phyloP scores from a whole-genome alignment of 2,888 invertebrate species.

The Cyrtodaria siliqua region DNA sequence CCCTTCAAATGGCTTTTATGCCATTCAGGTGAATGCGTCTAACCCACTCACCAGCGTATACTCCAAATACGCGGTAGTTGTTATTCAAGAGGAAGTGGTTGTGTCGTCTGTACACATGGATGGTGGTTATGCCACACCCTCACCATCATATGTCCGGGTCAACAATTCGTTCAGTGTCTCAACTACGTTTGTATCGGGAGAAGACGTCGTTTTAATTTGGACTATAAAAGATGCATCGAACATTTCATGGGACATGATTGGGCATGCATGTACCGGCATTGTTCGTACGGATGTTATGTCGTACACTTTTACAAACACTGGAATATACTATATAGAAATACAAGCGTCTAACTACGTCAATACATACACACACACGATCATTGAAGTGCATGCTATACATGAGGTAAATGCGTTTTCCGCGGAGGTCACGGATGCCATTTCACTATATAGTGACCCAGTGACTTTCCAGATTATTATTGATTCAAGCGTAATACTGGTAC shows the following conservation, averaged over 20 bases:
- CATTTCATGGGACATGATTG: no score
- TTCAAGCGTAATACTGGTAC: no score
- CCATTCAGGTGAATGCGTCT: constrained; percentile 6
- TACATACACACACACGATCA: no score
- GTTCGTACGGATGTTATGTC: no score
- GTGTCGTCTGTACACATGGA: background rate
- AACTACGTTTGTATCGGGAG: constrained; percentile 2
- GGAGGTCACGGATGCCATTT: no score
- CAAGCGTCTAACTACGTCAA: background rate
- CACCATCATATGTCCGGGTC: background rate
- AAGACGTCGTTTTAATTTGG: background rate
- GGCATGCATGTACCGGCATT: no score
- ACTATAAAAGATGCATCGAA: no score
- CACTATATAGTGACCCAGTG: no score
- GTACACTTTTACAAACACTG: no score
- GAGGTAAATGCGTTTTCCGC: no score
- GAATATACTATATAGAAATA: background rate
- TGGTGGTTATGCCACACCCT: constrained; percentile 2
- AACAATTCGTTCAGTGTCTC: background rate
- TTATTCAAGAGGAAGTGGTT: constrained; percentile 6
- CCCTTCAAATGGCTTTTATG: constrained; percentile 6
- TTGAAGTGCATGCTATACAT: background rate
- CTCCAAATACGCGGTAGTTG: background rate
- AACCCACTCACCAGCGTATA: constrained; percentile 12
- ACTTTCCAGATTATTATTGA: no score